Evolutionary conservation across 37 sponge, comb jelly and placozoan genomes (phyloP), one percentile per base, ranked within the genome.

Genomic region (Lycopodina hypogea): DNA sequence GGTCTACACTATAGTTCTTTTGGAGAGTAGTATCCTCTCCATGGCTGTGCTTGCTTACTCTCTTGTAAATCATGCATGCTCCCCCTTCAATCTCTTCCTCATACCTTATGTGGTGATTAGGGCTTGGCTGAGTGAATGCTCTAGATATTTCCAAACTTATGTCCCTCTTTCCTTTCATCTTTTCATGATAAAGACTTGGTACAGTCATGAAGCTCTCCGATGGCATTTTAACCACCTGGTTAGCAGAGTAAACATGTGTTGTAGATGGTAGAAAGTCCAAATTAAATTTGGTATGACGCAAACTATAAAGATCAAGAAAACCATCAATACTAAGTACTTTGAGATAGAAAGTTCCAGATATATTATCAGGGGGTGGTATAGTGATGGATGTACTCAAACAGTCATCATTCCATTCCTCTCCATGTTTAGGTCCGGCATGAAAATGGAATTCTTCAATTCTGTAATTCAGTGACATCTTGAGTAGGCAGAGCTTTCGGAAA

Each of bases 321-420:
- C 91, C 96, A 59, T 95, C 92, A 23, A 89, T 89, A 40, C 96
- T 92, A 24, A 88, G 65, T 0, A 92, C 62, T 62, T 88, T 92
- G 22, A 95, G 26, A 34, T 71, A 81, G 21, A 95, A 72, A 11
- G 87, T 86, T 0, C 96, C 96, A 23, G 96, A 92, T 1, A 95
- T 60, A 19, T 81, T 74, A 34, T 83, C 82, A 2, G 87, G 75
- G 34, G 76, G 84, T 28, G 88, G 78, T 37, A 85, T 51, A 8
- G 72, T 38, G 24, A 83, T 74, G 30, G 83, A 63, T 0, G 67
- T 14, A 1, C 21, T n/a, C n/a, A n/a, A n/a, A n/a, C n/a, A 22
- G 4, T 65, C 68, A 4, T 75, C 81, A 68, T 79, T 86, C 3
- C 40, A 67, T 34, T 86, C 78, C 3, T 80, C 65, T 7, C 37